Percentiles rank a stretch among this genome's conserved stretches.
Evolutionary conservation across 1,140 invertebrate genomes (phyloP).

Genomic region (Nymphalis io): DNA sequence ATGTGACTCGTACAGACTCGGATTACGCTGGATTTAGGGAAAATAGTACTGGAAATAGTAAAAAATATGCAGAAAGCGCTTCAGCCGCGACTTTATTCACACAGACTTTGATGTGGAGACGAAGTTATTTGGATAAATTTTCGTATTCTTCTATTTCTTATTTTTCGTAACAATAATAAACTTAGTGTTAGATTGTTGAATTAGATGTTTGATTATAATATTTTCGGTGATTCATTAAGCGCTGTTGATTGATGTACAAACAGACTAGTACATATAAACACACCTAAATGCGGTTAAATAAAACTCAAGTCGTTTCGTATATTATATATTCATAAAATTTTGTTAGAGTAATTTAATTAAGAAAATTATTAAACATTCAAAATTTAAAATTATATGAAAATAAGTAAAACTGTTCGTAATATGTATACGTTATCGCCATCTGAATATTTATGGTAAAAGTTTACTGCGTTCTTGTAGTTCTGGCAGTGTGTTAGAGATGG

Average conservation of each 20-base stretch:
- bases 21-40: slow-evolving; percentile 21
- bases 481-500: slow-evolving; percentile 16
- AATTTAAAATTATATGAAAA: background rate
- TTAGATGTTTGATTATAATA: too few relatives aligned
- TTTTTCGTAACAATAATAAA: too few relatives aligned
- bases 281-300: too few relatives aligned
- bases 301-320: too few relatives aligned
- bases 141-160: too few relatives aligned
- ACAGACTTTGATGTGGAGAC: background rate
- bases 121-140: background rate
- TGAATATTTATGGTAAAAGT: slow-evolving; percentile 33
- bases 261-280: too few relatives aligned
- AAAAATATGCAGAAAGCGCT: slow-evolving; percentile 11
- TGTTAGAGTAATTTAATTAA: too few relatives aligned
- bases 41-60: slow-evolving; percentile 24
- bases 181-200: too few relatives aligned
- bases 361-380: background rate
- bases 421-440: slow-evolving; percentile 37
- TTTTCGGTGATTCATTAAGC: too few relatives aligned
- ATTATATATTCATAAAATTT: too few relatives aligned
- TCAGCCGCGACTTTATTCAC: background rate
- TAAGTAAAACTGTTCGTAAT: slow-evolving; percentile 3
- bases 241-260: too few relatives aligned
- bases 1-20: slow-evolving; percentile 26
- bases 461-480: slow-evolving; percentile 17